Conservation (phyloP, 2,113 vertebrate genomes). For the Silurus asotus region DNA sequence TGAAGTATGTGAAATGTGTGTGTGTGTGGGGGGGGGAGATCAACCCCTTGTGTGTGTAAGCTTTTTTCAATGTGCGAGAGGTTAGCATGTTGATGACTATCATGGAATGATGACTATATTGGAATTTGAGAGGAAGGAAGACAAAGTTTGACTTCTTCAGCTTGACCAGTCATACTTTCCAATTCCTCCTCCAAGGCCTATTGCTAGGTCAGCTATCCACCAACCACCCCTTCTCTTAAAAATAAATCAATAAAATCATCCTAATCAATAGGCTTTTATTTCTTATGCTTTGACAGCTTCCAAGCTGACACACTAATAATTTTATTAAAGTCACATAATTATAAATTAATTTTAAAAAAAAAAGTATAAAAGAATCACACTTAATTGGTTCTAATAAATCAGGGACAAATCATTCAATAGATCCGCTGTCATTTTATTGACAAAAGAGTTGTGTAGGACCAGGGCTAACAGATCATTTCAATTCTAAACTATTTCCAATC, state of each 20-base stretch:
- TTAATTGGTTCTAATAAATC: not conserved
- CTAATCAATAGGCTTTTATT: not conserved
- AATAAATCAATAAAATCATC: too few relatives aligned
- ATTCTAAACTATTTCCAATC: not conserved
- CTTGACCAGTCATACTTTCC: constrained; percentile 41
- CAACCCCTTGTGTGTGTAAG: not conserved
- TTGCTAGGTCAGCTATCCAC: constrained; percentile 9
- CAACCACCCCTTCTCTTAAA: too few relatives aligned
- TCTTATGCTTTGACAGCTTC: not conserved
- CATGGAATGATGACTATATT: constrained; percentile 25
- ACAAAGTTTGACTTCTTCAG: constrained; percentile 26
- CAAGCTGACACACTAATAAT: not conserved
- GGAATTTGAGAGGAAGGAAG: constrained; percentile 28
- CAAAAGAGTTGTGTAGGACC: not conserved
- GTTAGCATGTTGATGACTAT: not conserved
- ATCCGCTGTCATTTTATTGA: not conserved
- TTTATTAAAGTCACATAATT: not conserved
- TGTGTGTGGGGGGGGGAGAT: too few relatives aligned
- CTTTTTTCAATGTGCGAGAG: not conserved
- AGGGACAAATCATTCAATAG: not conserved
- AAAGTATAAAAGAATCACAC: not conserved
- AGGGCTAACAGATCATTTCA: not conserved
- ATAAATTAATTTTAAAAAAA: not conserved
- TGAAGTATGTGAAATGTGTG: not conserved
- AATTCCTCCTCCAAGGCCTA: not conserved